These are phyloP conservation scores for Apis florea DNA, from an alignment of 1,140 invertebrate genomes.

Conservation along the genomic window DNA sequence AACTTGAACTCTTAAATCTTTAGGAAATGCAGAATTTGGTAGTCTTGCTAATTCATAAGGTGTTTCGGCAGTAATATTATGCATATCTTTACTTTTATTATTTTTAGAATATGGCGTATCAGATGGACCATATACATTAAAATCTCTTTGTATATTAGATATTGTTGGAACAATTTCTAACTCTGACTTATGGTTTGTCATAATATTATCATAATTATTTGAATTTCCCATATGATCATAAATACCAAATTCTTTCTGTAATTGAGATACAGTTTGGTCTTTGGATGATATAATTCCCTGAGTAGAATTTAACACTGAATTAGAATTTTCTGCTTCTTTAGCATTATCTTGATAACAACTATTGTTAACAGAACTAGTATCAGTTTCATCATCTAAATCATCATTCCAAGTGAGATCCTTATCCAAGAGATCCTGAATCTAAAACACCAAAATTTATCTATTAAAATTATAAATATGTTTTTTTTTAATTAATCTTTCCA, in stretches of 20 bases:
- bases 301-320: conserved; percentile 49
- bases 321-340: conserved; percentile 57
- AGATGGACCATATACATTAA: conserved; percentile 52
- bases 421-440: conserved; percentile 71
- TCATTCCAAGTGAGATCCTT: conserved; percentile 66
- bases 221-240: conserved; percentile 53
- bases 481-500: not conserved
- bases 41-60: conserved; percentile 67
- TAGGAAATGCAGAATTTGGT: conserved; percentile 55
- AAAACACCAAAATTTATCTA: not conserved
- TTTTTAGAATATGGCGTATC: conserved; percentile 60
- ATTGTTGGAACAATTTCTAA: conserved; percentile 50
- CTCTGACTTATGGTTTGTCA: conserved; percentile 51
- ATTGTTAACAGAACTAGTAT: conserved; percentile 72
- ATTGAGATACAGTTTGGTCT: conserved; percentile 54
- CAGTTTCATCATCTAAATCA: conserved; percentile 73
- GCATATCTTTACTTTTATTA: conserved; percentile 50
- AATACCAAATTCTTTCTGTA: conserved; percentile 63
- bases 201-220: conserved; percentile 55
- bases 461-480: not conserved
- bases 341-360: conserved; percentile 70
- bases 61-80: conserved; percentile 54
- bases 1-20: conserved; percentile 53
- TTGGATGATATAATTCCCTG: conserved; percentile 36
- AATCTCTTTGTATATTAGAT: conserved; percentile 62